These are phyloP conservation scores for Latrodectus hesperus DNA, from an alignment of 2,888 invertebrate species.

Conservation along the genomic window DNA sequence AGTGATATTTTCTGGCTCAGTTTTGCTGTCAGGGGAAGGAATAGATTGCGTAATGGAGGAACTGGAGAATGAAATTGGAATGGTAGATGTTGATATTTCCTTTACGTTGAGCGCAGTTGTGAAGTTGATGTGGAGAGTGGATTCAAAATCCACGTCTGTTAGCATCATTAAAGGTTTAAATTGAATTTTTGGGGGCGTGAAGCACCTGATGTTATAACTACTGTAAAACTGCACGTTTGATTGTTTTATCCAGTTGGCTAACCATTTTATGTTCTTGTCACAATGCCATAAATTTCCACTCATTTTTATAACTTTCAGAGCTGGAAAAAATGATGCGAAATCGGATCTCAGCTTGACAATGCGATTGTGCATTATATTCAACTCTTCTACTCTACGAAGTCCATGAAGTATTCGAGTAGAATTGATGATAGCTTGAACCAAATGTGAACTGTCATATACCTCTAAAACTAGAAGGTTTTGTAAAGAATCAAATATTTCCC, in stretches of 20 bases:
- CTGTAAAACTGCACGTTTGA: slow-evolving; percentile 76
- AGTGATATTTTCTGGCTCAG: neutral
- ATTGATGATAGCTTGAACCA: slow-evolving; percentile 81
- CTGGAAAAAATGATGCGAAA: slow-evolving; percentile 82
- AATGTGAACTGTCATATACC: slow-evolving; percentile 83
- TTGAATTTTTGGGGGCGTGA: slow-evolving; percentile 72
- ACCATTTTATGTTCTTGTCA: slow-evolving; percentile 74
- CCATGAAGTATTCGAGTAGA: slow-evolving; percentile 84
- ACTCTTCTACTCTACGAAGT: slow-evolving; percentile 81
- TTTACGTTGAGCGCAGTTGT: neutral
- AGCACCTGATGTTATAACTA: slow-evolving; percentile 76
- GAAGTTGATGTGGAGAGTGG: slow-evolving; percentile 13
- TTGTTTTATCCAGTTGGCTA: slow-evolving; percentile 80
- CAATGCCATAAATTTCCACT: slow-evolving; percentile 85
- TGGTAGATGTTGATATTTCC: slow-evolving; percentile 2
- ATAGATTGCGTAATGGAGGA: neutral
- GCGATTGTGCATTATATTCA: slow-evolving; percentile 81
- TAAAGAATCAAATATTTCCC: slow-evolving; percentile 82
- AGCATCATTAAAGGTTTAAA: slow-evolving; percentile 72
- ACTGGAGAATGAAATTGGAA: neutral
- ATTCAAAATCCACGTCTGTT: slow-evolving; percentile 61
- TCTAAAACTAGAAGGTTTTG: slow-evolving; percentile 84
- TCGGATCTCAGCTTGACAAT: slow-evolving; percentile 82
- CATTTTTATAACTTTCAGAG: slow-evolving; percentile 81
- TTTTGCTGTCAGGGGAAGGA: neutral